phyloP scores from a whole-genome alignment of 2,113 vertebrate genomes.

The Apteryx owenii region DNA sequence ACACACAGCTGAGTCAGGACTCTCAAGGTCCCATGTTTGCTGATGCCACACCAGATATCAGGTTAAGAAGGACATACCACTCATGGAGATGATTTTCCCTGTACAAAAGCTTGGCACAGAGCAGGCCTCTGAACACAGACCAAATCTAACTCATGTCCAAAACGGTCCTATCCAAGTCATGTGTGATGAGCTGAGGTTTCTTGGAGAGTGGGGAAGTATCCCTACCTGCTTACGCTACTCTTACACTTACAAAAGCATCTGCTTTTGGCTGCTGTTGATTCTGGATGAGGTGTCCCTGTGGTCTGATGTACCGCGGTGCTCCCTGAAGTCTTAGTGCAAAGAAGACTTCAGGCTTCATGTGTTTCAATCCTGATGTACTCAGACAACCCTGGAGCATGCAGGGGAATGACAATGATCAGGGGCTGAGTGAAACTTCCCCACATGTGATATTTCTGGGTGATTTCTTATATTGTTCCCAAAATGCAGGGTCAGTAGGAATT shows the following conservation, averaged over 20 bases:
- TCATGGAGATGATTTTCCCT: fast-evolving
- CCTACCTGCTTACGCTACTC: neutral
- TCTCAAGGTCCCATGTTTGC: neutral
- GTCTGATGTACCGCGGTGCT: neutral
- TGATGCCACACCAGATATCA: neutral
- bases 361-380: no score
- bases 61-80: neutral
- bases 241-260: neutral
- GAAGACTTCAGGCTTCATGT: neutral
- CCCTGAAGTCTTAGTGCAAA: neutral
- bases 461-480: neutral
- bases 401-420: neutral
- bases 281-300: neutral
- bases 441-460: neutral
- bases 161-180: neutral
- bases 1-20: neutral
- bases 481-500: neutral
- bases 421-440: neutral
- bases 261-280: neutral
- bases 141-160: neutral
- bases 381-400: neutral
- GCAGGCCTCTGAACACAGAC: neutral
- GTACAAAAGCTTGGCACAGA: neutral
- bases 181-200: neutral
- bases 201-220: neutral